These are phyloP conservation scores for Galeruca laticollis DNA, from an alignment of 2,888 invertebrate species.

Conservation along the genomic window DNA sequence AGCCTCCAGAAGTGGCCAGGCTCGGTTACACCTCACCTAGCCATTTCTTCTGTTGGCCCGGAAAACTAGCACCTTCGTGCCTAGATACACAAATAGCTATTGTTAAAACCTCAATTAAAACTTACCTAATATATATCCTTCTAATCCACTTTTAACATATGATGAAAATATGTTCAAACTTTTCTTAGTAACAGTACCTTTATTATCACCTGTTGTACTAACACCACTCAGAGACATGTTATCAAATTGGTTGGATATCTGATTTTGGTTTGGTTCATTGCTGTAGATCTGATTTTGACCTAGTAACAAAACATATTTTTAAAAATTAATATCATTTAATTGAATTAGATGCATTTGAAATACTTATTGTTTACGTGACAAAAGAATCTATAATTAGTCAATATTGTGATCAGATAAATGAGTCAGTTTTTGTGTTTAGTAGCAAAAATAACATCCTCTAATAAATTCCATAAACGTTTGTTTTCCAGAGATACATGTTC, in stretches of 20 bases:
- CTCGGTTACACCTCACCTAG: too few relatives aligned
- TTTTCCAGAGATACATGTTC: too few relatives aligned
- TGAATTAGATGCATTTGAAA: not conserved
- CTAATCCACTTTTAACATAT: constrained; percentile 90
- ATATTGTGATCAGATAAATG: too few relatives aligned
- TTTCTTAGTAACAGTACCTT: constrained; percentile 77
- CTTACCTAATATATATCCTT: constrained; percentile 87
- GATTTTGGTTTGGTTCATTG: constrained; percentile 55
- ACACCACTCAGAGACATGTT: constrained; percentile 60
- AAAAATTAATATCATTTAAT: not conserved
- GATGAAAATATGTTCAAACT: constrained; percentile 86
- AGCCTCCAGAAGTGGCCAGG: too few relatives aligned
- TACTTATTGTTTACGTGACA: not conserved
- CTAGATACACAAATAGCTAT: too few relatives aligned
- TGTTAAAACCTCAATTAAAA: constrained; percentile 42
- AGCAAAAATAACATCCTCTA: too few relatives aligned
- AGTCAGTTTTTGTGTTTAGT: too few relatives aligned
- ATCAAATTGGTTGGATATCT: constrained; percentile 56
- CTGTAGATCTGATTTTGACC: constrained; percentile 53
- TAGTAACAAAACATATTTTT: not conserved
- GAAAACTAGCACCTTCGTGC: too few relatives aligned
- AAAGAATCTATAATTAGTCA: too few relatives aligned
- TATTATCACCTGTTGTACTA: constrained; percentile 69
- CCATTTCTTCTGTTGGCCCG: too few relatives aligned
- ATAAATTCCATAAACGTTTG: too few relatives aligned